Percentiles rank a stretch among this genome's conserved stretches.
Conservation (phyloP, 2,113 vertebrate genomes). For the Solea solea region DNA sequence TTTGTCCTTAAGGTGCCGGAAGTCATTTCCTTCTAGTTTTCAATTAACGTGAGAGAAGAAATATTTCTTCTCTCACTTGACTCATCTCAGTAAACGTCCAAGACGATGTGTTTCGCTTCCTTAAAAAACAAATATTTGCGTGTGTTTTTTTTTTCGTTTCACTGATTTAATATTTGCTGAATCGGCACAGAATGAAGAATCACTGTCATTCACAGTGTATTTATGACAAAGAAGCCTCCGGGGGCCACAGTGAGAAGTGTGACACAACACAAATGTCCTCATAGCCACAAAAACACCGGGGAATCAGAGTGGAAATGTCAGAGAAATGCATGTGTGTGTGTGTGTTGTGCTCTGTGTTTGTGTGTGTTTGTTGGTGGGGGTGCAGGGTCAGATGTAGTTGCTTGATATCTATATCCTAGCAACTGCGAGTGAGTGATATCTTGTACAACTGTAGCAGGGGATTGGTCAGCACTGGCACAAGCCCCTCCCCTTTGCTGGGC, state of each 20-base stretch:
- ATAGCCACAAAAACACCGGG: constrained; percentile 29
- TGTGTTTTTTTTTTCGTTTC: neutral
- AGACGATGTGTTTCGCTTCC: constrained; percentile 31
- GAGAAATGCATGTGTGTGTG: constrained; percentile 50
- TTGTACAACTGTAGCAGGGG: constrained; percentile 79
- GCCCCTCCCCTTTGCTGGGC: constrained; percentile 84
- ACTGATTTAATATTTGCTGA: neutral
- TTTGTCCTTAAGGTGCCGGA: neutral
- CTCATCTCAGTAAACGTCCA: neutral
- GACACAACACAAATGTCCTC: constrained; percentile 59
- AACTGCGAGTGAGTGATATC: constrained; percentile 86
- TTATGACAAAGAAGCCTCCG: neutral
- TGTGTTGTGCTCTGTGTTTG: constrained; percentile 18
- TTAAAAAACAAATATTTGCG: neutral
- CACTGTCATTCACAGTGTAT: neutral
- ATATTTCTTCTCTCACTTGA: neutral
- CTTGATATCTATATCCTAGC: constrained; percentile 89
- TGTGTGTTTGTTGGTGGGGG: neutral
- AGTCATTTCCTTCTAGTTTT: neutral
- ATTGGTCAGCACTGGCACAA: constrained; percentile 87
- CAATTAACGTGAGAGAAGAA: too few species aligned
- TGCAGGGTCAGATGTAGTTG: constrained; percentile 78
- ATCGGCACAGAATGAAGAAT: constrained; percentile 6
- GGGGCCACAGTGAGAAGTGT: constrained; percentile 18
- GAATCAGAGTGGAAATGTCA: constrained; percentile 67